Percentiles rank a stretch among this genome's conserved stretches.
phyloP scores from a whole-genome alignment of 1,140 invertebrate species.

The Drosophila jambulina region DNA sequence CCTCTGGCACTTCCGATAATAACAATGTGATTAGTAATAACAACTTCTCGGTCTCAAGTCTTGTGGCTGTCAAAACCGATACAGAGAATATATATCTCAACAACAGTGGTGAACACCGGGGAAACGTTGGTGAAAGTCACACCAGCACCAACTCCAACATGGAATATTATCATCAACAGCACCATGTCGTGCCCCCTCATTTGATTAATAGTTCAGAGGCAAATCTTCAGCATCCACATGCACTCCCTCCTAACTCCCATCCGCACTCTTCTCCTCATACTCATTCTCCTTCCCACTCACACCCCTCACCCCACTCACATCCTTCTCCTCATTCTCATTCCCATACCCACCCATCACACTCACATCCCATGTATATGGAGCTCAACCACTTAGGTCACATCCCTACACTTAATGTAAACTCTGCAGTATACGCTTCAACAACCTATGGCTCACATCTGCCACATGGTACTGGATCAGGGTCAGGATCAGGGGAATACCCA shows the following conservation, averaged over 20 bases:
- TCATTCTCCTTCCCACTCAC: conserved; percentile 57
- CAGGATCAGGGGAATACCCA: conserved; percentile 24
- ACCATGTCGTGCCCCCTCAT: conserved; percentile 70
- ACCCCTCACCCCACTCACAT: conserved; percentile 55
- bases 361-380: conserved; percentile 79
- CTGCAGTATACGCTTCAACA: conserved; percentile 61
- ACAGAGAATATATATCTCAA: conserved; percentile 36
- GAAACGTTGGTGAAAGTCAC: conserved; percentile 16
- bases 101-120: conserved; percentile 16
- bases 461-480: conserved; percentile 26
- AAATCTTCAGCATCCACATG: conserved; percentile 15
- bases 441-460: conserved; percentile 55
- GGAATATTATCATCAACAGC: conserved; percentile 58
- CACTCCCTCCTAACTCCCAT: conserved; percentile 51
- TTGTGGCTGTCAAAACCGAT: conserved; percentile 57
- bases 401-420: conserved; percentile 57
- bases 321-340: conserved; percentile 35
- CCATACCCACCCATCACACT: conserved; percentile 47
- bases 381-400: conserved; percentile 71
- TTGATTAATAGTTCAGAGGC: conserved; percentile 44
- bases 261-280: conserved; percentile 51
- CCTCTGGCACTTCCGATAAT: conserved; percentile 12
- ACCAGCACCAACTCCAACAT: conserved; percentile 22
- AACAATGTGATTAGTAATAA: conserved; percentile 52
- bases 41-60: conserved; percentile 73